A percentile compares a stretch with the other conserved stretches of the same genome.
Conservation (phyloP, 2,113 vertebrate species). For the Cheirogaleus medius region DNA sequence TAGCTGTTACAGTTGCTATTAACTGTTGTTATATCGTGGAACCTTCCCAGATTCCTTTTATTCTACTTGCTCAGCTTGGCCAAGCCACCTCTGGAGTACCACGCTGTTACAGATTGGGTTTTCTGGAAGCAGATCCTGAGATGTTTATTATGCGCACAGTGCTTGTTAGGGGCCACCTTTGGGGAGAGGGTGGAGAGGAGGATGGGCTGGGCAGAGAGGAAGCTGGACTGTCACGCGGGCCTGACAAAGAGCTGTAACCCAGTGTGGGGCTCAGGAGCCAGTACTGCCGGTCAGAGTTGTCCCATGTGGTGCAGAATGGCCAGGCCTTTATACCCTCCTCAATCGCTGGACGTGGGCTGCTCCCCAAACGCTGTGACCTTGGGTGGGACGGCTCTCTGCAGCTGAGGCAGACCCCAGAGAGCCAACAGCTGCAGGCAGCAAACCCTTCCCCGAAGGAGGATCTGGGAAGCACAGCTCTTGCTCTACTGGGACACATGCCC, state of each 20-base stretch:
- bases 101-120: neutral
- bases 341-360: neutral
- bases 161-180: neutral
- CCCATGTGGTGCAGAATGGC: neutral
- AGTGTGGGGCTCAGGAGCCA: neutral
- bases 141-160: too few species aligned
- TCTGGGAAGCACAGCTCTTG: neutral
- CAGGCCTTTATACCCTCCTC: neutral
- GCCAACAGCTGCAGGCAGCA: neutral
- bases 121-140: neutral
- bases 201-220: neutral
- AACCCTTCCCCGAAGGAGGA: neutral
- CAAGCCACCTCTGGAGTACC: neutral
- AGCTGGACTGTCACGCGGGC: neutral
- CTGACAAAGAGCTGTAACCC: too few species aligned
- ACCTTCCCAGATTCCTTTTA: neutral
- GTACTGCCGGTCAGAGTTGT: neutral
- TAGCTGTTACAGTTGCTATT: neutral
- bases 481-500: accelerated
- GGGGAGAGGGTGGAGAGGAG: neutral
- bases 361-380: neutral
- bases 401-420: neutral
- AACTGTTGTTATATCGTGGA: neutral
- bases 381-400: neutral
- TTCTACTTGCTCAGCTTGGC: neutral